Conservation (phyloP, 2,113 vertebrate species). For the Thinocorus orbignyianus region DNA sequence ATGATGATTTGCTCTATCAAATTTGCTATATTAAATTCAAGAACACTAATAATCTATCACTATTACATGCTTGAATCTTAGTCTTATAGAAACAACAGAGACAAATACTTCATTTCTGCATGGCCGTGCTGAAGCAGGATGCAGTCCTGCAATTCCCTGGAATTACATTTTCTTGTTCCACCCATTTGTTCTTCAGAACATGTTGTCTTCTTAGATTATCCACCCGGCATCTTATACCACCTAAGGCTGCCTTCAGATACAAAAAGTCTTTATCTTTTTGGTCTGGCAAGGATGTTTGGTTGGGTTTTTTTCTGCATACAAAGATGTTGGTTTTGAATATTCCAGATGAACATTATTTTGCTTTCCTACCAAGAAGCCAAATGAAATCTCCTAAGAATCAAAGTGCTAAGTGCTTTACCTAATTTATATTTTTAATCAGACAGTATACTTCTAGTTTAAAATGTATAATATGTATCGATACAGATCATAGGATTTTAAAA, state of each 20-base stretch:
- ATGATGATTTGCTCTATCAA: not conserved
- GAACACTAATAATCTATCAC: not conserved
- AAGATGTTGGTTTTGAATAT: not conserved
- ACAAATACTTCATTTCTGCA: not conserved
- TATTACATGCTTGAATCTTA: not conserved
- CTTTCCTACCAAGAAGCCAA: not conserved
- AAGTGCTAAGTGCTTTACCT: not conserved
- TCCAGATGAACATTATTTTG: not conserved
- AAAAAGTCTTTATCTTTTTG: not conserved
- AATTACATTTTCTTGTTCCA: not conserved
- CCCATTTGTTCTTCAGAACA: not conserved
- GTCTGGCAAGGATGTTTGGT: not conserved
- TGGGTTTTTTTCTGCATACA: not conserved
- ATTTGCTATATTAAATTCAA: not conserved
- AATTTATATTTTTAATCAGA: not conserved
- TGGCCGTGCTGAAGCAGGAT: not conserved
- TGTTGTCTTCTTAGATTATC: not conserved
- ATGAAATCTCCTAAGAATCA: not conserved
- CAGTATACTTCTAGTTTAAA: not conserved
- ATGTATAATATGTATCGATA: not conserved
- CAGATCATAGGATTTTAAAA: not conserved
- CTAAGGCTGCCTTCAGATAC: not conserved
- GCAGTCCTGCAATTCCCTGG: not conserved
- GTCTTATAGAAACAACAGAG: not conserved
- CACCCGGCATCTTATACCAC: not conserved